A percentile compares a stretch with the other conserved stretches of the same genome.
phyloP scores from a whole-genome alignment of 1,140 invertebrate genomes.

The Drosophila lowei region DNA sequence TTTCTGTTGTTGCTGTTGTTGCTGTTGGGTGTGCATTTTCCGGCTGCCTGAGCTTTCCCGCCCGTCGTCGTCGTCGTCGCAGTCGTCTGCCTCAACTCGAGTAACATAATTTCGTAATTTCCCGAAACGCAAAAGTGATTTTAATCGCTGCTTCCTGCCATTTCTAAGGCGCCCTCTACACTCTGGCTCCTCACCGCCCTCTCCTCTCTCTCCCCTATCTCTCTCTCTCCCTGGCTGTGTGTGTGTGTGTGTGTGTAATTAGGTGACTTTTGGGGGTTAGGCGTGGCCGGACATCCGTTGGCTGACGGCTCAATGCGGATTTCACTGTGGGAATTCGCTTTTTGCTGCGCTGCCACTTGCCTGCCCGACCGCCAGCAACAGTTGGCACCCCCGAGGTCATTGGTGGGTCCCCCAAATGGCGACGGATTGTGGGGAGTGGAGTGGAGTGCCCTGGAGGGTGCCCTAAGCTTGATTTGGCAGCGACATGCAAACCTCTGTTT shows the following conservation, averaged over 20 bases:
- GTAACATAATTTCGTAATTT: slow-evolving; percentile 79
- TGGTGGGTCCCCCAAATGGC: too few relatives aligned
- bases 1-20: slow-evolving; percentile 8
- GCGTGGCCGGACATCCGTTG: slow-evolving; percentile 14
- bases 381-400: slow-evolving; percentile 29
- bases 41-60: slow-evolving; percentile 52
- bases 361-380: slow-evolving; percentile 17
- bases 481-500: background rate
- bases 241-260: slow-evolving; percentile 29
- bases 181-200: background rate
- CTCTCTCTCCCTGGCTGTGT: background rate
- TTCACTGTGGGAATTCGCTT: slow-evolving; percentile 30
- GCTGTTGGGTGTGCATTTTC: slow-evolving; percentile 60
- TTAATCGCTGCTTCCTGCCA: slow-evolving; percentile 69
- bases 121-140: slow-evolving; percentile 72
- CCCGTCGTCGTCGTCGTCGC: background rate
- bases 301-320: slow-evolving; percentile 44
- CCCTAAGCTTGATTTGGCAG: slow-evolving; percentile 1
- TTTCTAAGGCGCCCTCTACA: slow-evolving; percentile 31
- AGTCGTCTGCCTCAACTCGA: slow-evolving; percentile 34
- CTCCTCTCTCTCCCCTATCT: too few relatives aligned
- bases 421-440: too few relatives aligned
- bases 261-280: slow-evolving; percentile 31
- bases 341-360: slow-evolving; percentile 1
- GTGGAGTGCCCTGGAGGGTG: too few relatives aligned